Percentiles rank a stretch among this genome's conserved stretches.
These are phyloP conservation scores for Germaria angustata DNA, from an alignment of 2,888 invertebrate species.

Conservation along the genomic window DNA sequence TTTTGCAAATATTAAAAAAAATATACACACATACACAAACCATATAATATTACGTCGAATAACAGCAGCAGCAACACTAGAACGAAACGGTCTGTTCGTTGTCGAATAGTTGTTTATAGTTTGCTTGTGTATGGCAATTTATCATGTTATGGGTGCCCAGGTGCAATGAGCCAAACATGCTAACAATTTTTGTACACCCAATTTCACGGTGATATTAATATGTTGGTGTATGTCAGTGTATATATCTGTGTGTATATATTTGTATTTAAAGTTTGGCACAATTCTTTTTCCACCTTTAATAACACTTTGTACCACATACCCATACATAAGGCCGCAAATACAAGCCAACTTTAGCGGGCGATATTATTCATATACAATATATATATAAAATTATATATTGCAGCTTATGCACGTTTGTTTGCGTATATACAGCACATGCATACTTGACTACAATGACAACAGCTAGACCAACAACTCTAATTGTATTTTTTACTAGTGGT, in stretches of 20 bases:
- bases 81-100: neutral
- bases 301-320: neutral
- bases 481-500: constrained; percentile 58
- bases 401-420: neutral
- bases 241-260: neutral
- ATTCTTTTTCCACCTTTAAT: constrained; percentile 45
- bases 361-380: neutral
- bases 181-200: constrained; percentile 57
- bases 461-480: constrained; percentile 61
- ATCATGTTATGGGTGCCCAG: constrained; percentile 65
- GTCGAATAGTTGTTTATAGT: too few relatives aligned
- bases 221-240: neutral
- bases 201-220: constrained; percentile 5
- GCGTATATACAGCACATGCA: neutral
- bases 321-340: too few relatives aligned
- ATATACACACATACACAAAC: neutral
- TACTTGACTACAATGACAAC: constrained; percentile 27
- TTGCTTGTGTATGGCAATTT: constrained; percentile 48
- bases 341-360: too few relatives aligned
- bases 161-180: constrained; percentile 65
- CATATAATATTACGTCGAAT: neutral
- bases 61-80: neutral
- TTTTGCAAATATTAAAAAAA: constrained; percentile 21
- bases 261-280: constrained; percentile 14
- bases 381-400: constrained; percentile 3